phyloP scores from a whole-genome alignment of 2,113 vertebrate genomes.

The Podarcis cretensis region DNA sequence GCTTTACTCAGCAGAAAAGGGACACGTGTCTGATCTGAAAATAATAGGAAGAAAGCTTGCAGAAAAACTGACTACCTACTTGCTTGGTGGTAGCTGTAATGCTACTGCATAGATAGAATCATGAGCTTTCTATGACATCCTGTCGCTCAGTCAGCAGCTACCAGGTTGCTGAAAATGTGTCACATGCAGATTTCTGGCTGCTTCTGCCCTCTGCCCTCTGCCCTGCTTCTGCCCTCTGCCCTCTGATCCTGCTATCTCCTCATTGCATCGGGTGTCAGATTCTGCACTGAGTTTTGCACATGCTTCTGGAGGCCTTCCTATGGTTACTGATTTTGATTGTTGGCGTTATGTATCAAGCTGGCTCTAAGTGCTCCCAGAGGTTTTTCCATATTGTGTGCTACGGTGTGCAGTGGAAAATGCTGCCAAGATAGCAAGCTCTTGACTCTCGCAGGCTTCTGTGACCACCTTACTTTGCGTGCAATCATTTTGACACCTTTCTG shows the following conservation, averaged over 20 bases:
- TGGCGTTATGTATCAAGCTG: conserved; percentile 72
- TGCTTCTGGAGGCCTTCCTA: neutral
- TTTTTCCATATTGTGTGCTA: conserved; percentile 87
- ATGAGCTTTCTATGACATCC: neutral
- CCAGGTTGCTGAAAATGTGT: neutral
- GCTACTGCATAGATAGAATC: neutral
- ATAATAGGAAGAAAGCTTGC: neutral
- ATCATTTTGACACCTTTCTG: neutral
- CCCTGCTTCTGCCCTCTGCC: no score
- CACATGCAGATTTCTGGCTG: conserved; percentile 12
- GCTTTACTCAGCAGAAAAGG: neutral
- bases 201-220: neutral
- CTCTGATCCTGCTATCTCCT: neutral
- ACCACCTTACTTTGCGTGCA: neutral
- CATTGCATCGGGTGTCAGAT: neutral
- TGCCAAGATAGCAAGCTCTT: conserved; percentile 80
- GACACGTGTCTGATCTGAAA: neutral
- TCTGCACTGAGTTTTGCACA: neutral
- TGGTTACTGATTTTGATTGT: neutral
- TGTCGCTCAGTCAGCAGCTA: neutral
- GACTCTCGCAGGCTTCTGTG: neutral
- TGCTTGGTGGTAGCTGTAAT: neutral
- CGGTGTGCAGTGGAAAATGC: conserved; percentile 76
- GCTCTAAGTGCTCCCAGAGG: conserved; percentile 84
- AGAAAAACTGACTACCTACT: neutral